Evolutionary conservation across 2,113 vertebrate species (phyloP).

Genomic region (Melanerpes aurifrons): DNA sequence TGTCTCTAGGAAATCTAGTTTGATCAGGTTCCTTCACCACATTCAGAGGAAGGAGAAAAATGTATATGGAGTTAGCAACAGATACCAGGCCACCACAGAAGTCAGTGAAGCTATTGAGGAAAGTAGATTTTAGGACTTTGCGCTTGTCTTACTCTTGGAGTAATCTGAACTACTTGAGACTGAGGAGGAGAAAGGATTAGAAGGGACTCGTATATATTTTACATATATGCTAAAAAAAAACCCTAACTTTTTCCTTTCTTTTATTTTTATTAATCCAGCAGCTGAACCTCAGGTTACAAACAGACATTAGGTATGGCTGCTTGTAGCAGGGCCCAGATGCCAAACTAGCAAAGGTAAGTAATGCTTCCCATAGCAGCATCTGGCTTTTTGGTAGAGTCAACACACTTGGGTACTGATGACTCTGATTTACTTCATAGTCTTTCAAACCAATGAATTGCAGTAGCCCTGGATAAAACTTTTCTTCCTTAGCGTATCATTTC

Average conservation of each 20-base stretch:
- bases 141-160: background rate
- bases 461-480: slow-evolving; percentile 14
- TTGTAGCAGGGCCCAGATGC: slow-evolving; percentile 65
- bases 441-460: slow-evolving; percentile 15
- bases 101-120: background rate
- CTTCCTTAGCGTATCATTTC: background rate
- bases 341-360: slow-evolving; percentile 37
- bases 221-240: background rate
- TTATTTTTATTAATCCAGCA: background rate
- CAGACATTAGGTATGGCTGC: background rate
- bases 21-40: background rate
- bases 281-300: background rate
- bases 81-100: background rate
- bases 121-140: background rate
- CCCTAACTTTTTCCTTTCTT: too few species aligned
- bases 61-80: background rate
- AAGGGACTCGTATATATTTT: background rate
- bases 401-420: slow-evolving; percentile 5
- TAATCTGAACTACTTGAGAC: background rate
- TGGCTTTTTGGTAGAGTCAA: slow-evolving; percentile 72
- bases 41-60: background rate
- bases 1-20: background rate
- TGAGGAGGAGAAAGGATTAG: too few species aligned
- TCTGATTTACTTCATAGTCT: slow-evolving; percentile 38
- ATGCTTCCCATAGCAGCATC: slow-evolving; percentile 56